Evolutionary conservation across 2,888 invertebrate genomes (phyloP), one percentile per base, ranked within the genome.

Genomic region (Amiota mariae): DNA sequence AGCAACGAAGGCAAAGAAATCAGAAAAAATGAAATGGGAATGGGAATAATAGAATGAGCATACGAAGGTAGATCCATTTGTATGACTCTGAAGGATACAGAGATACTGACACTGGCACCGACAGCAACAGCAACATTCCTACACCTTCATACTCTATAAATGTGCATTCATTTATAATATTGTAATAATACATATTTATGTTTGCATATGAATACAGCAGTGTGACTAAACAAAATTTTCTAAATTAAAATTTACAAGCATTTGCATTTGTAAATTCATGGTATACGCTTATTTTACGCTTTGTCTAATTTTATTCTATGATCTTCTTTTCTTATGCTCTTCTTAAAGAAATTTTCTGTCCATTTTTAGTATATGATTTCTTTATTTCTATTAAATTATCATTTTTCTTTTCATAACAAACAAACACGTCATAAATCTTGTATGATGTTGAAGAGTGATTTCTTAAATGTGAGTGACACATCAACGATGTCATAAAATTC

Each of bases 211-310:
- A 78, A 84, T 82, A 82, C 80, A 81, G 82, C 80, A 78, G 70
- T 77, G 77, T 73, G 56, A 36, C 4, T 36, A 36, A 36, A 47
- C 6, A 36, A 36, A 75, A 76, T 77, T 74, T 76, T 72, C 74
- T 72, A 82, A 82, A 84, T 84, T 85, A 84, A 79, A 85, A 84
- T 85, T 84, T 85, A 84, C 82, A 72, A 77, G 75, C 75, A 84
- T 84, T 84, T 85, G 85, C 82, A 84, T 82, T 36, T 84, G 78
- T 78, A 84, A 84, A 84, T 84, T 70, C 51, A 73, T 67, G 47
- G 67, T 73, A 59, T 64, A 24, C 15, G 59, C n/a, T 20, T 54
- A 57, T 46, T 70, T 70, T 51, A 70, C n/a, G 18, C 18, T 70
- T 63, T 72, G 67, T 67, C 49, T 76, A 70, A 64, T 24, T 47